phyloP scores from a whole-genome alignment of 64 coral and sea anemone genomes.

The Hydrozoanthus tunicans region DNA sequence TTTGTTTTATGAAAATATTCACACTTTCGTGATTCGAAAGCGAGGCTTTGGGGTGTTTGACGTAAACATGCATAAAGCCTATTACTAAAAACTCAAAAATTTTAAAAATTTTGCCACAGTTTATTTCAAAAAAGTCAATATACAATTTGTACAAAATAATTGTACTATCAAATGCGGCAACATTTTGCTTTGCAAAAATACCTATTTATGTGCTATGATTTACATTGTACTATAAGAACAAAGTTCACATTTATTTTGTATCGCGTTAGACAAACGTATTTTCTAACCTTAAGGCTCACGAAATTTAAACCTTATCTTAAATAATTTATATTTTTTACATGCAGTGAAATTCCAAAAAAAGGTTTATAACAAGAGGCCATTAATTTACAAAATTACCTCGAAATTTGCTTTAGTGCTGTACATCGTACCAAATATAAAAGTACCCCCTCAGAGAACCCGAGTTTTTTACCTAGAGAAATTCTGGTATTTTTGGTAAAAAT shows the following conservation, averaged over 20 bases:
- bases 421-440: neutral
- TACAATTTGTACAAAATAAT: neutral
- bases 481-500: no score
- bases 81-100: neutral
- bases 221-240: neutral
- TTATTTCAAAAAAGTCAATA: neutral
- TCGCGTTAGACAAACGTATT: neutral
- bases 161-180: neutral
- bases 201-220: neutral
- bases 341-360: neutral
- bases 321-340: neutral
- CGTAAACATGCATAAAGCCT: no score
- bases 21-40: no score
- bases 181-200: constrained; percentile 17
- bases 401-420: neutral
- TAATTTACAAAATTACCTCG: neutral
- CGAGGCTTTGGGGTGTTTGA: no score
- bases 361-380: neutral
- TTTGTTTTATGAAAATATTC: no score
- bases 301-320: neutral
- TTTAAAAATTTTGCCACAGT: neutral
- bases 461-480: no score
- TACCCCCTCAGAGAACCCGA: no score
- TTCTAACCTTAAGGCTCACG: no score
- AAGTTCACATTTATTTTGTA: neutral